Conservation (phyloP, 2,113 vertebrate species). For the Hassar affinis region DNA sequence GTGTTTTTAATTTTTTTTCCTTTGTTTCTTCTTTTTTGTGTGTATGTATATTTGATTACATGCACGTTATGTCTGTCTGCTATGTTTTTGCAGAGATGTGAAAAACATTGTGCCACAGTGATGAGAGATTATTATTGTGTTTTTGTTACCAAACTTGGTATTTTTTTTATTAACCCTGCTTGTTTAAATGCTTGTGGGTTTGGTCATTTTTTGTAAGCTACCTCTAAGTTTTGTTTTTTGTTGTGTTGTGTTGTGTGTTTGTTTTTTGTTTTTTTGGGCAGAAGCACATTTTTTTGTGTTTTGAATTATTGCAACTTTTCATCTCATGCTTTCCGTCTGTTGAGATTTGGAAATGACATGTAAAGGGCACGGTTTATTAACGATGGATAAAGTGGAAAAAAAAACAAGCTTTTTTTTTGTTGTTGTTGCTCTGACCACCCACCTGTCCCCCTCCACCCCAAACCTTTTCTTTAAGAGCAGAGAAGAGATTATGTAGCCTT, state of each 20-base stretch:
- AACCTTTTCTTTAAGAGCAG: conserved; percentile 59
- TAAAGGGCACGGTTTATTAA: conserved; percentile 65
- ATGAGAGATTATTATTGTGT: conserved; percentile 72
- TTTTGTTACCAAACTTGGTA: conserved; percentile 85
- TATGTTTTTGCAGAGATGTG: conserved; percentile 55
- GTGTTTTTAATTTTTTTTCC: conserved; percentile 47
- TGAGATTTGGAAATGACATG: conserved; percentile 66
- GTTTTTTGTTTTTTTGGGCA: conserved; percentile 39
- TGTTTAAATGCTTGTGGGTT: conserved; percentile 69
- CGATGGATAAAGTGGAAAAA: conserved; percentile 61
- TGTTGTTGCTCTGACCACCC: conserved; percentile 59
- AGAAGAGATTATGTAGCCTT: conserved; percentile 74
- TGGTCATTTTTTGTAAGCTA: conserved; percentile 84
- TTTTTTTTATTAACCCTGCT: conserved; percentile 71
- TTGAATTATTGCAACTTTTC: conserved; percentile 72
- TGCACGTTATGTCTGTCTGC: conserved; percentile 44
- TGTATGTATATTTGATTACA: conserved; percentile 48
- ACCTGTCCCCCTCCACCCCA: conserved; percentile 42
- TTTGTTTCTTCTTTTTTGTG: conserved; percentile 49
- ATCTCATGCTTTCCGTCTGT: conserved; percentile 75
- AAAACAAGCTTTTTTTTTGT: conserved; percentile 56
- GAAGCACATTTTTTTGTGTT: conserved; percentile 72
- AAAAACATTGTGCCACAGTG: conserved; percentile 64
- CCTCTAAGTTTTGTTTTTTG: conserved; percentile 82
- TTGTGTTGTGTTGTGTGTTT: too few species aligned